Percentiles rank a stretch among this genome's conserved stretches.
Evolutionary conservation across 2,797 vertebrate species (phyloP).

Genomic region (Macrochelys suwanniensis): DNA sequence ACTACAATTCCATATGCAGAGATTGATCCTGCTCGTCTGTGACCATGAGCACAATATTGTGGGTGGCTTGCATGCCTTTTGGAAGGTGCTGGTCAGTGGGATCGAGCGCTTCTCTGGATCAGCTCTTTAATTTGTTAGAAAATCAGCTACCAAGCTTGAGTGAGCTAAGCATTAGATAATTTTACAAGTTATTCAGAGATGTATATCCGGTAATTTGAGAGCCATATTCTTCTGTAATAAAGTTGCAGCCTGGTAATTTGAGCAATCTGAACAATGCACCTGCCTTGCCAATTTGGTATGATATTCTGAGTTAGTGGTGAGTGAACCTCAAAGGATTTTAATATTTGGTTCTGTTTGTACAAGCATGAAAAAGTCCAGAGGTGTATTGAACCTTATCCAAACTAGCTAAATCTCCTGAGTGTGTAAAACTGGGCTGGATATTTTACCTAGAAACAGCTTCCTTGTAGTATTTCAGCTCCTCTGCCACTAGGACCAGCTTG

Average conservation of each 20-base stretch:
- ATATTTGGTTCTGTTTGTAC: background rate
- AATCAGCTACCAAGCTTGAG: background rate
- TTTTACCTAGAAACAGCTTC: background rate
- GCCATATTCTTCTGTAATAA: constrained; percentile 24
- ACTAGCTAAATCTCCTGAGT: background rate
- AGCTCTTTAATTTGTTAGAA: constrained; percentile 43
- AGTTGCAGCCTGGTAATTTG: background rate
- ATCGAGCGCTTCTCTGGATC: constrained; percentile 5
- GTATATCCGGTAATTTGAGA: constrained; percentile 15
- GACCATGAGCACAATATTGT: background rate
- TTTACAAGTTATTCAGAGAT: constrained; percentile 28
- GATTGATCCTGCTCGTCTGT: background rate
- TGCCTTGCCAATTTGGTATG: constrained; percentile 2
- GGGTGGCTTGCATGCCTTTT: background rate
- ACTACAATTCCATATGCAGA: background rate
- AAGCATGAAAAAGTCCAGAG: background rate
- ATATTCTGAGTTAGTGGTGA: background rate
- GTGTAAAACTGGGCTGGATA: background rate
- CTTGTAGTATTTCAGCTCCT: background rate
- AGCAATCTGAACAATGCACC: background rate
- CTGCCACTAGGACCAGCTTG: background rate
- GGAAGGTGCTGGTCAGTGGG: background rate
- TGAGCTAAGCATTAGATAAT: constrained; percentile 39
- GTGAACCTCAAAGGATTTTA: background rate
- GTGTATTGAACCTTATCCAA: background rate